These are phyloP conservation scores for Copidosoma aretas DNA, from an alignment of 2,888 invertebrate species.

Conservation along the genomic window DNA sequence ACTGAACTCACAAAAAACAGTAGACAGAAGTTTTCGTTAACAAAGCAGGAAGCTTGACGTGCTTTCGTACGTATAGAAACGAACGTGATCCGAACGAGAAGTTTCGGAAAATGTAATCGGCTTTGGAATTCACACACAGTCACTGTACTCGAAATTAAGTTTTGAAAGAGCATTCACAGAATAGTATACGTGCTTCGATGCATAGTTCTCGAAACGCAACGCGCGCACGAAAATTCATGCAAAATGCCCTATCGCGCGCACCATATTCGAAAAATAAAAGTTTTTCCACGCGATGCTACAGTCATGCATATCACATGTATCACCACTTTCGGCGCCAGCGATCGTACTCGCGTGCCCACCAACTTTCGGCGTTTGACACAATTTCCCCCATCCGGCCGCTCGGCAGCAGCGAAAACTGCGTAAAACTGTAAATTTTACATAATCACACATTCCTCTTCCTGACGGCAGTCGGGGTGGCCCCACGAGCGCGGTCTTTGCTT, in stretches of 20 bases:
- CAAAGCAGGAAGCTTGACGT: conserved; percentile 6
- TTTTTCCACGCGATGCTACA: too few species aligned
- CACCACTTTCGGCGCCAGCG: neutral
- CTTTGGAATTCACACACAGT: neutral
- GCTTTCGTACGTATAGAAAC: conserved; percentile 4
- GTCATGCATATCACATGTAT: too few species aligned
- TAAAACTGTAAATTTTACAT: conserved; percentile 27
- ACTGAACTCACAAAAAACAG: neutral
- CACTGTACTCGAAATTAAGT: neutral
- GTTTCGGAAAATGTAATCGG: too few species aligned
- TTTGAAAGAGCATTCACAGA: neutral
- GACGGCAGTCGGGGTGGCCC: neutral
- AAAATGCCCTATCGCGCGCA: too few species aligned
- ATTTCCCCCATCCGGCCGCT: conserved; percentile 5
- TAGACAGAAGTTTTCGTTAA: neutral
- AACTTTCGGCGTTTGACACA: conserved; percentile 25
- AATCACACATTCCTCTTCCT: conserved; percentile 26
- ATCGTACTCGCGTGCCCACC: neutral
- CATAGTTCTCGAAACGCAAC: too few species aligned
- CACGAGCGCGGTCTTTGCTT: conserved; percentile 12
- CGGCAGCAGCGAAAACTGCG: neutral
- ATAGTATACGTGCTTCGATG: too few species aligned
- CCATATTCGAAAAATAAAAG: too few species aligned
- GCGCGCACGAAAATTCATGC: too few species aligned
- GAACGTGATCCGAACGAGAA: neutral